A percentile compares a stretch with the other conserved stretches of the same genome.
phyloP scores from a whole-genome alignment of 2,113 vertebrate species.

The Lophochroa leadbeateri region DNA sequence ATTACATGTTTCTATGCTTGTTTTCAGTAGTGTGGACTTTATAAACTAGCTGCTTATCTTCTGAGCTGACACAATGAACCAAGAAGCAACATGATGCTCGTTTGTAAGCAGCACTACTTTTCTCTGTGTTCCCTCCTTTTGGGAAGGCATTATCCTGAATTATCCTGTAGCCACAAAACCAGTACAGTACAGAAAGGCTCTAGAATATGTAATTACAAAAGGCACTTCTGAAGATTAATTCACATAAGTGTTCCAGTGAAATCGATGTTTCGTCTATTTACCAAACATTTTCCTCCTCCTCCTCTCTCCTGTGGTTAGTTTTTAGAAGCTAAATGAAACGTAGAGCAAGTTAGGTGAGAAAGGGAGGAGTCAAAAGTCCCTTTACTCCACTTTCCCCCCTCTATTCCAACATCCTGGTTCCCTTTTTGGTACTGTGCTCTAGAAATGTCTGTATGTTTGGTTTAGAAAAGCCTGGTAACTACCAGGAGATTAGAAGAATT shows the following conservation, averaged over 20 bases:
- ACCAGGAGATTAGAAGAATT: neutral
- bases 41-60: neutral
- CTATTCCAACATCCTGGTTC: neutral
- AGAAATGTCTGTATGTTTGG: neutral
- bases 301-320: neutral
- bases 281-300: neutral
- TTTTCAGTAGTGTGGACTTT: conserved; percentile 30
- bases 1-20: neutral
- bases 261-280: neutral
- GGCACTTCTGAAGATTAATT: conserved; percentile 42
- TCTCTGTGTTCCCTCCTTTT: neutral
- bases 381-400: neutral
- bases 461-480: neutral
- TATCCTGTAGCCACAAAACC: neutral
- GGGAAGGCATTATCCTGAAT: conserved; percentile 2
- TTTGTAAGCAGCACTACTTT: neutral
- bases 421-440: neutral
- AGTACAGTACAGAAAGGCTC: neutral
- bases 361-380: neutral
- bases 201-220: neutral
- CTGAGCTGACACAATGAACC: neutral
- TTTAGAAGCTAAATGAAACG: neutral
- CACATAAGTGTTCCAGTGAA: neutral
- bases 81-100: rapidly evolving
- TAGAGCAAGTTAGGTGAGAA: neutral